Conservation (phyloP, 2,113 vertebrate genomes). For the Syrrhaptes paradoxus region DNA sequence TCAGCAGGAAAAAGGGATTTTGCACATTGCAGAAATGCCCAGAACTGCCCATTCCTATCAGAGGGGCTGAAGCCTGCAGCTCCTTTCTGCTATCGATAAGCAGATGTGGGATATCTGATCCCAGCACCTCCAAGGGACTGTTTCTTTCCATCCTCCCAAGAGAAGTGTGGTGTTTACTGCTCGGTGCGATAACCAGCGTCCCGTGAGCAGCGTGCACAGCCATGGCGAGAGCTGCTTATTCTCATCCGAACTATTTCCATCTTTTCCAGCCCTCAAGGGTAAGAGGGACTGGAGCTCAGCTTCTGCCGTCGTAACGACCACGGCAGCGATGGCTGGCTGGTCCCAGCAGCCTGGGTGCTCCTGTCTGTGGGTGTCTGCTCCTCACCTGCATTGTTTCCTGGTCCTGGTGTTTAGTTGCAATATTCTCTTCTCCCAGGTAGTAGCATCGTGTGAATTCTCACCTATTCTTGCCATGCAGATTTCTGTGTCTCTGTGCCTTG, state of each 20-base stretch:
- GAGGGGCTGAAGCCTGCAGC: neutral
- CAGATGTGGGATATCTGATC: neutral
- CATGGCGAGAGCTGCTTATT: neutral
- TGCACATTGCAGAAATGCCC: neutral
- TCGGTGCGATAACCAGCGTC: neutral
- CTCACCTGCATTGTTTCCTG: neutral
- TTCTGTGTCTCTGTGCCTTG: neutral
- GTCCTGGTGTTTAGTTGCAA: neutral
- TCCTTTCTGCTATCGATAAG: neutral
- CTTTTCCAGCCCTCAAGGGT: neutral
- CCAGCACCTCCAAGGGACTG: neutral
- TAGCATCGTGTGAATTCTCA: neutral
- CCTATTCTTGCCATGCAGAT: neutral
- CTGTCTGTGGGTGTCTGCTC: neutral
- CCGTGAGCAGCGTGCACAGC: neutral
- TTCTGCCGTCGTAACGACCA: fast-evolving
- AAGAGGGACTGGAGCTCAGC: neutral
- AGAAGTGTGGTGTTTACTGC: neutral
- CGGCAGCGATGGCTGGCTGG: fast-evolving
- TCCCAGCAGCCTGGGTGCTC: neutral
- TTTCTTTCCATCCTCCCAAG: neutral
- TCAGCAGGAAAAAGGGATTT: neutral
- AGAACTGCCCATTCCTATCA: neutral
- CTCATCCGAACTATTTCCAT: neutral
- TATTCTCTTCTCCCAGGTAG: neutral